Percentiles rank a stretch among this genome's conserved stretches.
Evolutionary conservation across 2,113 vertebrate species (phyloP).

Genomic region (Elaphurus davidianus): DNA sequence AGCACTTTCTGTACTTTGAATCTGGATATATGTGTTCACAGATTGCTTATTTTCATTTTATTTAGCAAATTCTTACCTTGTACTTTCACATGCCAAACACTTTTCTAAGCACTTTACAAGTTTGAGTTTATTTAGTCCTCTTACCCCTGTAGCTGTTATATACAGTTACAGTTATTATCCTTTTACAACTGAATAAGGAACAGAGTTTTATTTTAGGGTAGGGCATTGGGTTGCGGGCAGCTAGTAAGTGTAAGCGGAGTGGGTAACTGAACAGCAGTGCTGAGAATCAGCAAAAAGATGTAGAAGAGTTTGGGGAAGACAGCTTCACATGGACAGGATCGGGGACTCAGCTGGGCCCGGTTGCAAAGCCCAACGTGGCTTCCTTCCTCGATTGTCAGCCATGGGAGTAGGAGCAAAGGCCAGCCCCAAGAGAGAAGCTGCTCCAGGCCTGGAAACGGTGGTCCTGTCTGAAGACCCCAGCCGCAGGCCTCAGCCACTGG

Average conservation of each 20-base stretch:
- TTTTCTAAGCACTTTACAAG: neutral
- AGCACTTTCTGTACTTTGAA: neutral
- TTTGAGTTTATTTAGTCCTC: constrained; percentile 20
- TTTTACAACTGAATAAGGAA: neutral
- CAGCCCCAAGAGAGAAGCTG: neutral
- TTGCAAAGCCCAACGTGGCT: neutral
- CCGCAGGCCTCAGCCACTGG: neutral
- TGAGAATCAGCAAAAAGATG: neutral
- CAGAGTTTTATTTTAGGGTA: neutral
- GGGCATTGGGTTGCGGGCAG: neutral
- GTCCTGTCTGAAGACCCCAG: neutral
- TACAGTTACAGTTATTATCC: neutral
- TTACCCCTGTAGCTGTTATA: neutral
- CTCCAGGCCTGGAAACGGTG: neutral
- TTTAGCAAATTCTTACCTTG: neutral
- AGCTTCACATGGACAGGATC: neutral
- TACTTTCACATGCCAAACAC: neutral
- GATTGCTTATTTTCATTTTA: constrained; percentile 7
- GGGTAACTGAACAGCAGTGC: neutral
- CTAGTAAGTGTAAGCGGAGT: neutral
- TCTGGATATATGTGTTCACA: neutral
- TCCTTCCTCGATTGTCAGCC: neutral
- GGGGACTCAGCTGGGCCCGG: neutral
- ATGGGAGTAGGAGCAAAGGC: neutral
- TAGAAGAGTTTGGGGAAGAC: neutral